phyloP scores from a whole-genome alignment of 2,888 invertebrate genomes.

The Cenopis cana region DNA sequence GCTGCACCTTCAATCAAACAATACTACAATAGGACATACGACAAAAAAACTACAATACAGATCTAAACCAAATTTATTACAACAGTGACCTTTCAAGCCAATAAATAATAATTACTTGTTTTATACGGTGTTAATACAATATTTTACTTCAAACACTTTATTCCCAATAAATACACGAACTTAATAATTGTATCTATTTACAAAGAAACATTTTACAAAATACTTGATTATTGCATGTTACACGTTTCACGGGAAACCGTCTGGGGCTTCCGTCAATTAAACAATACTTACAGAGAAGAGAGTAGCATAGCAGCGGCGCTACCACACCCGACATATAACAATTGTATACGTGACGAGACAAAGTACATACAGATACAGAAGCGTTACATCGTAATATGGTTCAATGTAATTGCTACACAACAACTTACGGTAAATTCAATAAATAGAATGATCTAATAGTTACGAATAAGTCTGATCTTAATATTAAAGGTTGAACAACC shows the following conservation, averaged over 20 bases:
- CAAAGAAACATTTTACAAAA: constrained; percentile 72
- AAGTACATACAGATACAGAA: constrained; percentile 30
- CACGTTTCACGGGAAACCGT: constrained; percentile 57
- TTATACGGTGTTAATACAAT: constrained; percentile 53
- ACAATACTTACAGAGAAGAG: constrained; percentile 33
- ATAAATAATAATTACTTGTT: constrained; percentile 65
- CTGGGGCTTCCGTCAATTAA: constrained; percentile 27
- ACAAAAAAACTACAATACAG: constrained; percentile 66
- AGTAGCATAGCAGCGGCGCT: constrained; percentile 4
- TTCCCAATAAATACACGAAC: constrained; percentile 53
- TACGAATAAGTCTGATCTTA: constrained; percentile 30
- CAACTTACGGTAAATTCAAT: constrained; percentile 35
- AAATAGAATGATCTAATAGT: constrained; percentile 37
- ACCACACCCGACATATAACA: not conserved
- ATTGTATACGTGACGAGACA: constrained; percentile 15
- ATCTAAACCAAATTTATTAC: constrained; percentile 75
- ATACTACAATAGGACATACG: not conserved
- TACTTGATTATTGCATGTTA: constrained; percentile 73
- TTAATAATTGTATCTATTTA: constrained; percentile 65
- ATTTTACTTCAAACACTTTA: constrained; percentile 62
- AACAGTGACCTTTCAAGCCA: constrained; percentile 60
- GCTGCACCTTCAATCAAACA: too few relatives aligned
- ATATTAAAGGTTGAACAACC: constrained; percentile 34
- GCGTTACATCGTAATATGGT: constrained; percentile 27
- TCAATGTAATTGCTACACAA: constrained; percentile 37